phyloP scores from a whole-genome alignment of 2,888 invertebrate species.

The Ophion costatus region DNA sequence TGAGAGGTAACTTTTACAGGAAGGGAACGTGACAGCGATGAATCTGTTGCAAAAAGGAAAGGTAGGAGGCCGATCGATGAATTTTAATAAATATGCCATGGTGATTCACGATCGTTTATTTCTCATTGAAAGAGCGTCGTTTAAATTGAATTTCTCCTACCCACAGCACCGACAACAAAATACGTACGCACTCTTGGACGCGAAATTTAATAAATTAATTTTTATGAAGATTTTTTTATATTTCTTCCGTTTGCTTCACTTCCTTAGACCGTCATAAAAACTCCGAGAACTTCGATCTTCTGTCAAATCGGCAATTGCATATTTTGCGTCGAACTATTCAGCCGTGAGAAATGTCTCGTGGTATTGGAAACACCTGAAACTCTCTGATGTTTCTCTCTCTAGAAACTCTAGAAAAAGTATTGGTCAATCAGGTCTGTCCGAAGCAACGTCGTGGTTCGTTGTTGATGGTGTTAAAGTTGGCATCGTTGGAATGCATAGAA shows the following conservation, averaged over 20 bases:
- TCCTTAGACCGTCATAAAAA: constrained; percentile 26
- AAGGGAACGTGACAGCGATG: neutral
- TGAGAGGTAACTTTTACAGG: neutral
- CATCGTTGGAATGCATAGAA: too few relatives aligned
- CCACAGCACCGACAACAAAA: neutral
- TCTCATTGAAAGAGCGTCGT: neutral
- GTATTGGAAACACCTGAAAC: constrained; percentile 33
- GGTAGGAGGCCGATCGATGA: neutral
- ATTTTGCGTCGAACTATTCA: constrained; percentile 38
- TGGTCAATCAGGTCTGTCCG: neutral
- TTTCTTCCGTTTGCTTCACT: neutral
- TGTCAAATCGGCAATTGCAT: constrained; percentile 23
- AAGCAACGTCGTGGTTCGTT: neutral
- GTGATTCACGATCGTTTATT: neutral
- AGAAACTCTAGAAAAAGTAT: constrained; percentile 10
- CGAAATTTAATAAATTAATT: neutral
- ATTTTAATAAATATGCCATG: neutral
- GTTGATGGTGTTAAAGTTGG: too few relatives aligned
- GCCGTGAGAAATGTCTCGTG: constrained; percentile 46
- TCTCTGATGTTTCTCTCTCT: constrained; percentile 38
- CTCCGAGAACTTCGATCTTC: constrained; percentile 4
- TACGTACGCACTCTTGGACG: neutral
- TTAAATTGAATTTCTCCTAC: neutral
- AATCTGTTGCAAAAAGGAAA: neutral
- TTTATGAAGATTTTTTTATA: constrained; percentile 1